phyloP scores from a whole-genome alignment of 2,797 vertebrate species.

The Threskiornis aethiopicus region DNA sequence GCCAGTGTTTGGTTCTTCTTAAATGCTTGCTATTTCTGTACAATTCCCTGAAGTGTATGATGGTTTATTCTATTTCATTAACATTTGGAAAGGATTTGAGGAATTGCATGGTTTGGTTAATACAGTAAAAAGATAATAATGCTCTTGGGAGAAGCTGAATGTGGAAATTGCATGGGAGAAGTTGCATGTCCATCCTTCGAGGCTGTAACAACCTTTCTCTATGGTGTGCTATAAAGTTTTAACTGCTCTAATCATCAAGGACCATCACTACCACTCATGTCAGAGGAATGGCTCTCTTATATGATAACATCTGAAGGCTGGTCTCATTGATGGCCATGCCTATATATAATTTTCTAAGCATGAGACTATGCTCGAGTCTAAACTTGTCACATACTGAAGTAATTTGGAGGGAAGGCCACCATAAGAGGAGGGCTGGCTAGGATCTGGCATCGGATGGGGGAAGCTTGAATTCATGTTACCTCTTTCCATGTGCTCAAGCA shows the following conservation, averaged over 20 bases:
- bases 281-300: background rate
- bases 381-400: background rate
- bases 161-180: conserved; percentile 52
- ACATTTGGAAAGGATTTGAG: conserved; percentile 64
- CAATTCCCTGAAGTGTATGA: conserved; percentile 28
- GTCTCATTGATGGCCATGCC: background rate
- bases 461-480: background rate
- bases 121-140: conserved; percentile 51
- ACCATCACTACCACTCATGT: conserved; percentile 7
- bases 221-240: conserved; percentile 10
- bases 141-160: conserved; percentile 30
- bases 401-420: background rate
- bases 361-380: background rate
- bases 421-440: background rate
- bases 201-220: conserved; percentile 7
- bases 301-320: background rate
- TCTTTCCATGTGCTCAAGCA: background rate
- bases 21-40: conserved; percentile 50
- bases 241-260: conserved; percentile 32
- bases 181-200: conserved; percentile 6
- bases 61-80: conserved; percentile 64
- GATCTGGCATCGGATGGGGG: background rate
- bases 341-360: background rate
- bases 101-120: conserved; percentile 54
- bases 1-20: conserved; percentile 30